phyloP scores from a whole-genome alignment of 2,888 invertebrate genomes.

The Stomorhina lunata region DNA sequence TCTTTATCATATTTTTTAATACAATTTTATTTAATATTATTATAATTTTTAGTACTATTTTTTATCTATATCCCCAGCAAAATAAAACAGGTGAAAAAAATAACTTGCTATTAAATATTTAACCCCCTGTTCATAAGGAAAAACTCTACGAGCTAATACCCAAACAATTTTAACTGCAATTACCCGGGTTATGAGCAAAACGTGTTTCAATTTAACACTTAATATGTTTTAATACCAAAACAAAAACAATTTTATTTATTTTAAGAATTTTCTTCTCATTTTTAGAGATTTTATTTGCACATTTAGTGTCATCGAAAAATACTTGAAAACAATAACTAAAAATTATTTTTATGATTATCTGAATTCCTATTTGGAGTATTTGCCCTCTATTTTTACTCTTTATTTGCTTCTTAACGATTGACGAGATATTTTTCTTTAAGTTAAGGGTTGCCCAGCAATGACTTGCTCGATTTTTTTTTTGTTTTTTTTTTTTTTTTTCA shows the following conservation, averaged over 20 bases:
- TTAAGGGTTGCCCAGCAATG: conserved; percentile 59
- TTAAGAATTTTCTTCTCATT: neutral
- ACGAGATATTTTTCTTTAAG: neutral
- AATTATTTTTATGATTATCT: conserved; percentile 62
- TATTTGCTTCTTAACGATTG: neutral
- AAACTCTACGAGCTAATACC: conserved; percentile 26
- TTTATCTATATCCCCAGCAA: too few relatives aligned
- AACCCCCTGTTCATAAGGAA: neutral
- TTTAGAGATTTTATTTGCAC: conserved; percentile 52
- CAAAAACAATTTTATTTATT: conserved; percentile 13
- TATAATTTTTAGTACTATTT: neutral
- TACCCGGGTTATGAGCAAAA: conserved; percentile 51
- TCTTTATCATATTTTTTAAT: too few relatives aligned
- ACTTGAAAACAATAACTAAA: conserved; percentile 63
- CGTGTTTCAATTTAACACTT: conserved; percentile 55
- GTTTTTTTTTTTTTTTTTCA: neutral
- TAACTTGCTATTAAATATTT: conserved; percentile 22
- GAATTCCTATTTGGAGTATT: neutral
- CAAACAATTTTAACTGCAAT: conserved; percentile 48
- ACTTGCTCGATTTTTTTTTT: conserved; percentile 31
- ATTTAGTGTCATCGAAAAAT: conserved; percentile 63
- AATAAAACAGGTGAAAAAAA: too few relatives aligned
- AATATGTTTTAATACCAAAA: conserved; percentile 29
- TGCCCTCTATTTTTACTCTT: neutral
- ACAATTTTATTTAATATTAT: conserved; percentile 16